These are phyloP conservation scores for Azemiops feae DNA, from an alignment of 2,113 vertebrate species.

Conservation along the genomic window DNA sequence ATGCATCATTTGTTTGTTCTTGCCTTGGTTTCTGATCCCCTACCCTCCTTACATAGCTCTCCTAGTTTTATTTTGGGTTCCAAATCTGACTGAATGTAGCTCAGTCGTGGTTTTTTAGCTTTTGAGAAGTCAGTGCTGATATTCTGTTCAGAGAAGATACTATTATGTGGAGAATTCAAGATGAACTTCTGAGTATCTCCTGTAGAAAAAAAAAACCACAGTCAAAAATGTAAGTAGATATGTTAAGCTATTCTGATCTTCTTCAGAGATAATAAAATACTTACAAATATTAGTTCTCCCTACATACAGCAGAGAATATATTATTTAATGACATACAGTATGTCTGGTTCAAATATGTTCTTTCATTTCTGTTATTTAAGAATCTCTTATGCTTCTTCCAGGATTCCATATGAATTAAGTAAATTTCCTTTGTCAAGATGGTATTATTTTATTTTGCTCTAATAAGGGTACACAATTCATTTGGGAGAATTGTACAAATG, in stretches of 20 bases:
- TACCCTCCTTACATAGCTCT: background rate
- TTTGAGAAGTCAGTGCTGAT: background rate
- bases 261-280: background rate
- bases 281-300: background rate
- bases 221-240: background rate
- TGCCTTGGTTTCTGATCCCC: background rate
- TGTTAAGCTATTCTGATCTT: background rate
- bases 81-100: background rate
- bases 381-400: background rate
- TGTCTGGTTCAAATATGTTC: background rate
- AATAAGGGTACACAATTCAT: background rate
- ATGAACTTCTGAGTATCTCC: background rate
- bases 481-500: background rate
- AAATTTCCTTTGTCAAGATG: background rate
- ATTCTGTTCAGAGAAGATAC: slow-evolving; percentile 13
- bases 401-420: background rate
- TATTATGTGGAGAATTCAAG: background rate
- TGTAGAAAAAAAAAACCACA: background rate
- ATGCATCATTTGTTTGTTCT: background rate
- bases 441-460: background rate
- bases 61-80: slow-evolving; percentile 23
- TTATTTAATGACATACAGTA: background rate
- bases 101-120: slow-evolving; percentile 9
- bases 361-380: background rate
- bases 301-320: background rate